Evolutionary conservation across 2,888 invertebrate species (phyloP).

Genomic region (Xylocampa areola): DNA sequence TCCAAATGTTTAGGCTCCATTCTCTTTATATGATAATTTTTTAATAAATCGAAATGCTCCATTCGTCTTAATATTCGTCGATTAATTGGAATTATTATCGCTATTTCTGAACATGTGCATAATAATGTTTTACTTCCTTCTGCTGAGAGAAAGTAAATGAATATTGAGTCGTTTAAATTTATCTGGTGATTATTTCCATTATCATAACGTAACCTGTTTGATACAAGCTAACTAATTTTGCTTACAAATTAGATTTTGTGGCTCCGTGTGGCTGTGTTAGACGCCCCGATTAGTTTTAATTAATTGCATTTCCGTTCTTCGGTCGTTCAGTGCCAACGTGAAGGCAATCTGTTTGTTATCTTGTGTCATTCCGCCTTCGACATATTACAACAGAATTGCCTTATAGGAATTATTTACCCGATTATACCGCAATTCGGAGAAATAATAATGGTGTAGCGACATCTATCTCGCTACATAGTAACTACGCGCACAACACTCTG

Average conservation of each 20-base stretch:
- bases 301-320: slow-evolving; percentile 21
- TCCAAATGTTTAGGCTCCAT: slow-evolving; percentile 3
- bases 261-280: background rate
- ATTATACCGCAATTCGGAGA: slow-evolving; percentile 10
- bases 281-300: slow-evolving; percentile 15
- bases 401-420: slow-evolving; percentile 22
- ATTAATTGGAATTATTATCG: slow-evolving; percentile 5
- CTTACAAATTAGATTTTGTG: background rate
- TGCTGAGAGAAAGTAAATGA: background rate
- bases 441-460: background rate
- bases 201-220: background rate
- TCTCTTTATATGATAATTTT: slow-evolving; percentile 7
- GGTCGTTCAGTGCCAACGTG: slow-evolving; percentile 1
- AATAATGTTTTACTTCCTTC: slow-evolving; percentile 1
- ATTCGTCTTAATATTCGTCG: slow-evolving; percentile 10
- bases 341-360: slow-evolving; percentile 30
- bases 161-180: background rate
- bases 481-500: no score
- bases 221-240: background rate
- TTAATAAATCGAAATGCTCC: slow-evolving; percentile 2
- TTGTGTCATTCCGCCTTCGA: slow-evolving; percentile 18
- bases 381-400: slow-evolving; percentile 11
- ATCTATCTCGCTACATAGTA: no score
- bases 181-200: background rate
- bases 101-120: slow-evolving; percentile 3